Evolutionary conservation across 2,888 invertebrate species (phyloP).

Genomic region (Rhodophaea formosa): DNA sequence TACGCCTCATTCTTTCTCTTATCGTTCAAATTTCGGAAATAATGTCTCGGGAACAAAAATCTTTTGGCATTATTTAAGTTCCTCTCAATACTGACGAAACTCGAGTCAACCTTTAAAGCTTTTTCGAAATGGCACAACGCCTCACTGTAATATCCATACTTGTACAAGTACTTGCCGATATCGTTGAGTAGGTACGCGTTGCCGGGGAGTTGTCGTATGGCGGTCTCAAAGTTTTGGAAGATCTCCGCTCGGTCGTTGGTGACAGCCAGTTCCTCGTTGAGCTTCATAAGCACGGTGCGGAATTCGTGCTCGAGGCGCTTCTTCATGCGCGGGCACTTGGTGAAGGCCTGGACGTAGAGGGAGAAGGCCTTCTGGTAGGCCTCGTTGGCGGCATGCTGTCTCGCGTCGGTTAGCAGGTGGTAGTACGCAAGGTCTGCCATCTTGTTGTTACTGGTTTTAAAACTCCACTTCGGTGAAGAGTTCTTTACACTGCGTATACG

Average conservation of each 20-base stretch:
- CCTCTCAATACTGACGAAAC: slow-evolving; percentile 51
- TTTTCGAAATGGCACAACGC: slow-evolving; percentile 72
- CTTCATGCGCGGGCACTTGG: neutral
- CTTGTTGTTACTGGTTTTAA: neutral
- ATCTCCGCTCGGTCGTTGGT: neutral
- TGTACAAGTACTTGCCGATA: slow-evolving; percentile 36
- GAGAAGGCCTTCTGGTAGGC: neutral
- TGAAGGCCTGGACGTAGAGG: neutral
- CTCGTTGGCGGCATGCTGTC: neutral
- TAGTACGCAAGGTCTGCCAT: neutral
- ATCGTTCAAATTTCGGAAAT: neutral
- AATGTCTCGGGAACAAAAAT: neutral
- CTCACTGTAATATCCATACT: slow-evolving; percentile 66
- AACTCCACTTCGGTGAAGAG: neutral
- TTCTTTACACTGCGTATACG: too few species aligned
- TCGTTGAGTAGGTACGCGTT: slow-evolving; percentile 11
- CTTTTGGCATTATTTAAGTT: neutral
- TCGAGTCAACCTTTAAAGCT: slow-evolving; percentile 64
- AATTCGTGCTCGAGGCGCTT: neutral
- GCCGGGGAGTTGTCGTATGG: neutral
- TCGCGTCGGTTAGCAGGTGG: neutral
- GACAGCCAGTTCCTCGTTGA: neutral
- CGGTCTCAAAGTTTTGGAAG: slow-evolving; percentile 9
- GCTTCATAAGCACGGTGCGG: neutral
- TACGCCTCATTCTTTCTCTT: neutral